Conservation (phyloP, 1,140 invertebrate species). For the Luehdorfia chinensis region DNA sequence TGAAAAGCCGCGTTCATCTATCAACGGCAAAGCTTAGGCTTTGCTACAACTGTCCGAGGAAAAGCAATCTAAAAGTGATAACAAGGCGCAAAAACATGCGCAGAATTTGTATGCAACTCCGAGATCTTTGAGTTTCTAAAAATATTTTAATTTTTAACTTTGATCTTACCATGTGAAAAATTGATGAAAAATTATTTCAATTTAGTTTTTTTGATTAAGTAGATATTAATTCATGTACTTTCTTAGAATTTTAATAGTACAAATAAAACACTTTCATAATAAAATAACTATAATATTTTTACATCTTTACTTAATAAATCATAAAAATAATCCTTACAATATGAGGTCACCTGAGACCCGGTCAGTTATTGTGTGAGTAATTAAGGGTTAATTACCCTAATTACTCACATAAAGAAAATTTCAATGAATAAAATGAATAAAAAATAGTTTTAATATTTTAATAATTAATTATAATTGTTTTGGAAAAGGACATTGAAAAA, state of each 20-base stretch:
- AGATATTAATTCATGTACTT: slow-evolving; percentile 18
- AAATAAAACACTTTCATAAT: slow-evolving; percentile 20
- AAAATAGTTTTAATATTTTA: too few relatives aligned
- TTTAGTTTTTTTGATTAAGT: slow-evolving; percentile 18
- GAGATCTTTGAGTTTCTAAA: slow-evolving; percentile 19
- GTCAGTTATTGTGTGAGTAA: slow-evolving; percentile 17
- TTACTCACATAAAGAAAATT: too few relatives aligned
- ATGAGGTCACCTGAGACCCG: slow-evolving; percentile 17
- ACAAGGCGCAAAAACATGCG: slow-evolving; percentile 18
- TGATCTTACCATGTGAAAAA: slow-evolving; percentile 16
- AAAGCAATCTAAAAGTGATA: slow-evolving; percentile 7
- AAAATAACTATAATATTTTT: slow-evolving; percentile 14
- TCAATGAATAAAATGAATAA: too few relatives aligned
- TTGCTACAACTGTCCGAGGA: slow-evolving; percentile 5
- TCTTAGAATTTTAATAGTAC: slow-evolving; percentile 15
- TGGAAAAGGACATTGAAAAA: too few relatives aligned
- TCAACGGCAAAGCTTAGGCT: slow-evolving; percentile 12
- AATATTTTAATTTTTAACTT: slow-evolving; percentile 15
- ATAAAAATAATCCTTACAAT: slow-evolving; percentile 18
- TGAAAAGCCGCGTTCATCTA: slow-evolving; percentile 13
- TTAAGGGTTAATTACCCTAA: slow-evolving; percentile 18
- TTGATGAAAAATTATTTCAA: slow-evolving; percentile 16
- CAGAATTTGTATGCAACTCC: slow-evolving; percentile 19
- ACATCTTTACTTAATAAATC: slow-evolving; percentile 15
- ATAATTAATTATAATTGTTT: too few relatives aligned